These are phyloP conservation scores for Pagetopsis macropterus DNA, from an alignment of 2,797 vertebrate genomes.

Conservation along the genomic window DNA sequence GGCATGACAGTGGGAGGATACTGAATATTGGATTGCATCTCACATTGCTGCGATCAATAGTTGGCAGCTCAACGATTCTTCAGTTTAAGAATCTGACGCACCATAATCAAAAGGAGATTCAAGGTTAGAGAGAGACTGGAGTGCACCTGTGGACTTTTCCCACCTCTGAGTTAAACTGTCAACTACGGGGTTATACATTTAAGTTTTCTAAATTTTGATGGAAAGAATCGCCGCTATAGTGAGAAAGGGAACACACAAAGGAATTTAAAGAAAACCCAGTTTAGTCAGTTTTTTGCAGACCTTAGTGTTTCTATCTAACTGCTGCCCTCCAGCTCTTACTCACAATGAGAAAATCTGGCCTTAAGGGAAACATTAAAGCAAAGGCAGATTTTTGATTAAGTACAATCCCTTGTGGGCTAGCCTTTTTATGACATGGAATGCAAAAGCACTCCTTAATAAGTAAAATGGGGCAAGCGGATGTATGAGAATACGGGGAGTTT, in stretches of 20 bases:
- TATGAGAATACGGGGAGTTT: conserved; percentile 17
- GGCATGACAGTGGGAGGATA: conserved; percentile 43
- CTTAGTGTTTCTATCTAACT: conserved; percentile 8
- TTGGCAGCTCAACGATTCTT: conserved; percentile 40
- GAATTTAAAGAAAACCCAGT: neutral
- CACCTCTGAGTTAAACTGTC: neutral
- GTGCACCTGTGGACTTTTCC: neutral
- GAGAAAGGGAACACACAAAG: neutral
- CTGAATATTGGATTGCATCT: conserved; percentile 62
- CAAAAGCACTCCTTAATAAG: conserved; percentile 23
- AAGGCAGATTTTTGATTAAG: conserved; percentile 40
- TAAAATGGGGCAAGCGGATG: conserved; percentile 25
- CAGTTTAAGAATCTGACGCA: conserved; percentile 43
- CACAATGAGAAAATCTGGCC: conserved; percentile 33
- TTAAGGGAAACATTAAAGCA: conserved; percentile 46
- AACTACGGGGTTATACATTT: neutral
- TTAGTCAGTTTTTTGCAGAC: conserved; percentile 9
- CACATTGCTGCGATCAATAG: conserved; percentile 61
- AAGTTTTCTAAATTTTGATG: neutral
- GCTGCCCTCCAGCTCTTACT: conserved; percentile 13
- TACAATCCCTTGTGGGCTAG: conserved; percentile 12
- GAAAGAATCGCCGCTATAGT: neutral
- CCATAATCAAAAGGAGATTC: conserved; percentile 42
- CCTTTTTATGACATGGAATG: conserved; percentile 46
- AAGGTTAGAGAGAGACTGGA: conserved; percentile 45